Evolutionary conservation across 1,140 invertebrate genomes (phyloP), one percentile per base, ranked within the genome.

Genomic region (Drosophila lowei): DNA sequence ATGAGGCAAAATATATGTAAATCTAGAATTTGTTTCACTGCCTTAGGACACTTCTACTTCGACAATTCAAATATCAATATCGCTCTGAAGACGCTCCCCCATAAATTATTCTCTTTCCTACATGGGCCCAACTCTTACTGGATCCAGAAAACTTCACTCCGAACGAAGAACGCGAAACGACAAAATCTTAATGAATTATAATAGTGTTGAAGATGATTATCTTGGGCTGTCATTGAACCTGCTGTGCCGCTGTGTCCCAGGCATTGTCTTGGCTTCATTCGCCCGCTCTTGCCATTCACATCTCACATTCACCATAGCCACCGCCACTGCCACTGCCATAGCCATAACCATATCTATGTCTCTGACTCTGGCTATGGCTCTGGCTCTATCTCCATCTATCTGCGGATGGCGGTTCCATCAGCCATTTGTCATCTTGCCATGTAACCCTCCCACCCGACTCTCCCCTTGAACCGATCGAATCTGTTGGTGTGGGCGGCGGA

Each of bases 391-490:
- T 38, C 11, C 34, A 63, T 59, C 56, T 56, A 55, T 71, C 62
- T 64, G 44, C 41, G 48, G 58, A 42, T 34, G 63, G 56, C 15
- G 43, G 11, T 25, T 42, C 56, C 54, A 70, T 71, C 75, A 48
- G 65, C 52, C 72, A 71, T 77, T 77, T 77, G 75, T 76, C 75
- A 76, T 64, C 54, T 76, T 48, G 58, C 42, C 66, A 57, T 21
- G 52, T 48, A 48, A 23, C 23, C 28, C 49, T 56, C 30, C 13
- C 28, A 50, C n/a, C 13, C 18, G 44, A 34, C 11, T 38, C 34
- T 38, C 11, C 34, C 34, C 3, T 4, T 38, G 34, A 11, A 38
- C 3, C 34, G 34, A 38, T 38, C 18, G 15, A 43, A 28, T 16
- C 28, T 53, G 46, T 16, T 43, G 52, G 49, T 59, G 75, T 77